phyloP scores from a whole-genome alignment of 2,113 vertebrate species.

The Lasiurus cinereus region DNA sequence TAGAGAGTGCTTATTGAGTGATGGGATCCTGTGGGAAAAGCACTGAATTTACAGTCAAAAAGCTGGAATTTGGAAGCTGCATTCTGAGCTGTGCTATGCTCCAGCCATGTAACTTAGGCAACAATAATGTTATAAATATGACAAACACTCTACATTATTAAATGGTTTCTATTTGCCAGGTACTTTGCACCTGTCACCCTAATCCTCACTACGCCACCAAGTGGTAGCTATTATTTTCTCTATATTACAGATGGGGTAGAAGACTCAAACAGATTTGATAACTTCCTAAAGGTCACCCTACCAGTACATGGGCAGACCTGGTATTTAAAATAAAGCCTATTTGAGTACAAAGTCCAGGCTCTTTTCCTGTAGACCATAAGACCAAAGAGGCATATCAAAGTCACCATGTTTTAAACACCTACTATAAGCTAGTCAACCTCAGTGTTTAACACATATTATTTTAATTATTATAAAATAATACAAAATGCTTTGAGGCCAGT shows the following conservation, averaged over 20 bases:
- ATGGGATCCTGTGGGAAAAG: background rate
- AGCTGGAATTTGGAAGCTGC: background rate
- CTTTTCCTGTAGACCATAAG: background rate
- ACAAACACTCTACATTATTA: background rate
- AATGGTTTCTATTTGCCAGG: background rate
- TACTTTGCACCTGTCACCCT: background rate
- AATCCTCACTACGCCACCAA: background rate
- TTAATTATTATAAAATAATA: constrained; percentile 22
- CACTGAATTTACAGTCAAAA: background rate
- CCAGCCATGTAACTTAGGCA: background rate
- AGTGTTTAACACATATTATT: background rate
- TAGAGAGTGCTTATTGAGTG: background rate
- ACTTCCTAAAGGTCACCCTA: background rate
- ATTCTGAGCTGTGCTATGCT: background rate
- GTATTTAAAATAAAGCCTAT: background rate
- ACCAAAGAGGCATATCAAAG: background rate
- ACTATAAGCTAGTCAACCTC: background rate
- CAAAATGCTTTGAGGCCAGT: background rate
- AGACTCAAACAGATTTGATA: background rate
- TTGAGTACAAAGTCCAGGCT: background rate
- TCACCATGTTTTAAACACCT: background rate
- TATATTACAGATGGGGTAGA: background rate
- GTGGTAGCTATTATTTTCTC: background rate
- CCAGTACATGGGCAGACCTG: background rate
- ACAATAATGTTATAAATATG: background rate